Conservation (phyloP, 2,797 vertebrate species). For the Mionectes olivaceus region DNA sequence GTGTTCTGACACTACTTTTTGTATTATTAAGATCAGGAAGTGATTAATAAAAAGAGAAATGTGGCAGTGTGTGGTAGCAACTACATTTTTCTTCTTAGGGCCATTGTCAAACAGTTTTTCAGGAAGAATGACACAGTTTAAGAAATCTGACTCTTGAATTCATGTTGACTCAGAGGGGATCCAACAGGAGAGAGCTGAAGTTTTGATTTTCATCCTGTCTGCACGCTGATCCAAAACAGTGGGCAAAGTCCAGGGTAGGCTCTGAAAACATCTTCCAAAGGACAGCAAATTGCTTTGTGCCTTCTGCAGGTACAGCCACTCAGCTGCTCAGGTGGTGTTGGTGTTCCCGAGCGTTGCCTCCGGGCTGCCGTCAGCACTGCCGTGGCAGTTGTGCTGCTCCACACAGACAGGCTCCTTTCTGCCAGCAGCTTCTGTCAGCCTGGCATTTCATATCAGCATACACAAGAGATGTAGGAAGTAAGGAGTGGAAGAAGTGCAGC, state of each 20-base stretch:
- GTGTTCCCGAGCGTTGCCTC: background rate
- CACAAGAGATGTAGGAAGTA: background rate
- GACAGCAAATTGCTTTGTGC: background rate
- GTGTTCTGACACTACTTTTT: background rate
- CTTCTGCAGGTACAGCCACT: background rate
- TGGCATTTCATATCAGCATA: background rate
- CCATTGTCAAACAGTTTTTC: background rate
- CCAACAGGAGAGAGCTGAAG: background rate
- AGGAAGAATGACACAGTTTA: background rate
- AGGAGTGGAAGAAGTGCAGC: background rate
- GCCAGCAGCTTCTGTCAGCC: background rate
- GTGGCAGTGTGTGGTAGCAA: background rate
- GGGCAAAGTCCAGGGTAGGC: background rate
- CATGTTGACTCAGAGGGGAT: background rate
- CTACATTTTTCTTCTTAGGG: background rate
- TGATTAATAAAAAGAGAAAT: background rate
- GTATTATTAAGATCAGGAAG: background rate
- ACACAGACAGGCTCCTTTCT: background rate
- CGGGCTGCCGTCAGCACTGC: background rate
- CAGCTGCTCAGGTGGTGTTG: background rate
- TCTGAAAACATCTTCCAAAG: background rate
- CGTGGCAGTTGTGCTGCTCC: background rate
- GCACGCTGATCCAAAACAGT: background rate
- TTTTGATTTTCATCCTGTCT: background rate
- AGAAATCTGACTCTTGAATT: background rate